Conservation (phyloP, 2,113 vertebrate genomes). For the Pelecanus crispus region DNA sequence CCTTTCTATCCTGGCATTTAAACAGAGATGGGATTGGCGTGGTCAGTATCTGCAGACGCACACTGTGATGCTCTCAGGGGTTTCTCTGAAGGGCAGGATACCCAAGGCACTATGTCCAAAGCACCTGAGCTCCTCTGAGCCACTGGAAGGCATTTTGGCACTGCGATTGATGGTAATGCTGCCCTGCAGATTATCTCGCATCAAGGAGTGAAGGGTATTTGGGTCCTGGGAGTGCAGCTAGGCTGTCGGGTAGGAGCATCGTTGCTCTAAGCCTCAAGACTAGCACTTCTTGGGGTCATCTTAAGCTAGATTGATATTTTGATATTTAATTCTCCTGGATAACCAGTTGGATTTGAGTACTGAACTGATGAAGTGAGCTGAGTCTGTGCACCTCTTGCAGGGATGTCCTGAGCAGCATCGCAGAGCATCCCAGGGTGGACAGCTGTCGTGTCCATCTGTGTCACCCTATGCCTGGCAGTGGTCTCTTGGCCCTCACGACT, state of each 20-base stretch:
- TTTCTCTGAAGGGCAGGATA: background rate
- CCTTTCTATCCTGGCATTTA: conserved; percentile 36
- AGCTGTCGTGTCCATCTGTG: background rate
- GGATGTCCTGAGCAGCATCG: background rate
- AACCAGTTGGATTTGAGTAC: background rate
- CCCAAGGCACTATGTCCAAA: background rate
- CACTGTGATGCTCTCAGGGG: background rate
- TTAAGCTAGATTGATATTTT: background rate
- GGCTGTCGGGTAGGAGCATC: background rate
- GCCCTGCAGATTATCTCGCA: background rate
- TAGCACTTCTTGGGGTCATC: background rate
- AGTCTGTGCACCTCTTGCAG: background rate
- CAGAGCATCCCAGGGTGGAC: background rate
- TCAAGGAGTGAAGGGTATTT: background rate
- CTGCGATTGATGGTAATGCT: rapidly evolving
- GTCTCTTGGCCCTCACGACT: rapidly evolving
- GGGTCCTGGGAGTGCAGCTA: background rate
- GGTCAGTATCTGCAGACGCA: background rate
- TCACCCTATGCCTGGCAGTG: background rate
- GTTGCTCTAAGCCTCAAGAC: background rate
- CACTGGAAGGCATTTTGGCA: background rate
- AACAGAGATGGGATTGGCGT: background rate
- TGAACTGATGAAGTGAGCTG: background rate
- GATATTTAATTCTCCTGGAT: background rate
- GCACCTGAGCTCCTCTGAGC: rapidly evolving